Conservation (phyloP, 2,888 invertebrate genomes). For the Trachelus iudaicus region DNA sequence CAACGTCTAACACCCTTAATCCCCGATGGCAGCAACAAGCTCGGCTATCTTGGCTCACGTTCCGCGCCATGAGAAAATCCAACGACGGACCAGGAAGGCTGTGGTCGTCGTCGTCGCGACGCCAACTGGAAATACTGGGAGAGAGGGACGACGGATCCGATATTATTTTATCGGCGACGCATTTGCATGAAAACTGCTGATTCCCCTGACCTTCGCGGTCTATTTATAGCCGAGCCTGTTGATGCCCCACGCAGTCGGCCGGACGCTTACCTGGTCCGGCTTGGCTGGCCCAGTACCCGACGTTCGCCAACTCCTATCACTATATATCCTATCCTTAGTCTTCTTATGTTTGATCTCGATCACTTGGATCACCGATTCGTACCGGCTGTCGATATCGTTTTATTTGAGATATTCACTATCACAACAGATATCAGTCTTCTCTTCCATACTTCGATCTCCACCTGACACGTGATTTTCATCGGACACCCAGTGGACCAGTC, state of each 20-base stretch:
- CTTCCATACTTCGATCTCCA: neutral
- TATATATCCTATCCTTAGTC: neutral
- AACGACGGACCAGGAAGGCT: neutral
- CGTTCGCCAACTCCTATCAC: neutral
- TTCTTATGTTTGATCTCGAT: neutral
- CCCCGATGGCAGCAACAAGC: neutral
- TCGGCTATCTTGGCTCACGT: neutral
- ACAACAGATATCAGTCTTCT: neutral
- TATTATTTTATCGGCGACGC: slow-evolving; percentile 58
- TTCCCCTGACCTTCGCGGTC: slow-evolving; percentile 61
- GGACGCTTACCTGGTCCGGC: slow-evolving; percentile 46
- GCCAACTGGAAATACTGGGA: slow-evolving; percentile 7
- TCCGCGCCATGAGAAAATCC: neutral
- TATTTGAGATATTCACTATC: neutral
- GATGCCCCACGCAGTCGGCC: slow-evolving; percentile 51
- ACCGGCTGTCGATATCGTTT: neutral
- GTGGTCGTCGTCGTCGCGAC: neutral
- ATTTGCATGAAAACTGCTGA: slow-evolving; percentile 63
- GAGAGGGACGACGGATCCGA: slow-evolving; percentile 41
- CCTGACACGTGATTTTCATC: neutral
- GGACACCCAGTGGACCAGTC: neutral
- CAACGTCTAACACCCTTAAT: neutral
- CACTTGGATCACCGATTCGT: neutral
- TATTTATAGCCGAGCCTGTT: slow-evolving; percentile 58
- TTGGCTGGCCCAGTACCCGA: slow-evolving; percentile 6